Base-by-base conservation (phyloP, 2,113 vertebrate species). In the Sterna hirundo region DNA sequence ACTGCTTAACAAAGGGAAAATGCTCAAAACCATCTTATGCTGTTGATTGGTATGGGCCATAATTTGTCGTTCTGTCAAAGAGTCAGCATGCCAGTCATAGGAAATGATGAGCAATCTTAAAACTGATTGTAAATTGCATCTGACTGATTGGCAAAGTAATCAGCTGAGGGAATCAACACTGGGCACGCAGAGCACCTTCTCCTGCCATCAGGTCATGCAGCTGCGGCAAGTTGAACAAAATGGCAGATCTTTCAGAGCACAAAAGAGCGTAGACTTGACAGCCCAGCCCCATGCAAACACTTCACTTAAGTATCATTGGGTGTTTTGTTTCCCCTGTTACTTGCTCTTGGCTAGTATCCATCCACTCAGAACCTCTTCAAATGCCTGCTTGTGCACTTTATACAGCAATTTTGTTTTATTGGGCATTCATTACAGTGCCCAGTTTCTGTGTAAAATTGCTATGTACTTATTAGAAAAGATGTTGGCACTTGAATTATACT, bases 81-180 rank as follows among this genome's bases (percentile, higher is more conserved):
- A 96, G 87, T 89, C 86, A 54, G 82, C 47, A 66, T 94, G 95
- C 82, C 93, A 93, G 94, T 96, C 62, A 36, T 94, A 89, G 83
- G 96, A 98, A 97, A 97, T 97, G 88, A 98, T 97, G 84, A 91
- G 87, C 93, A 94, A 91, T 98, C 96, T 97, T 94, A 94, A 97
- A 97, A 72, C 89, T 98, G 98, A 98, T 98, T 98, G 95, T 97
- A 98, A 98, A 98, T 98, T 98, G 90, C 93, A 55, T 94, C 96
- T 97, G 90, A 96, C 97, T 98, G 97, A 96, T 96, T 95, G 97
- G 97, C 92, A 97, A 96, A 97, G 97, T 97, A 98, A 97, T 97
- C 97, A 98, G 91, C 91, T 85, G 42, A 89, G 72, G 83, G 94
- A 98, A 97, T 97, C 94, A 96, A 76, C 94, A 82, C 69, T 79